Percentiles rank a stretch among this genome's conserved stretches.
Evolutionary conservation across 2,113 vertebrate genomes (phyloP).

Genomic region (Dicaeum eximium): DNA sequence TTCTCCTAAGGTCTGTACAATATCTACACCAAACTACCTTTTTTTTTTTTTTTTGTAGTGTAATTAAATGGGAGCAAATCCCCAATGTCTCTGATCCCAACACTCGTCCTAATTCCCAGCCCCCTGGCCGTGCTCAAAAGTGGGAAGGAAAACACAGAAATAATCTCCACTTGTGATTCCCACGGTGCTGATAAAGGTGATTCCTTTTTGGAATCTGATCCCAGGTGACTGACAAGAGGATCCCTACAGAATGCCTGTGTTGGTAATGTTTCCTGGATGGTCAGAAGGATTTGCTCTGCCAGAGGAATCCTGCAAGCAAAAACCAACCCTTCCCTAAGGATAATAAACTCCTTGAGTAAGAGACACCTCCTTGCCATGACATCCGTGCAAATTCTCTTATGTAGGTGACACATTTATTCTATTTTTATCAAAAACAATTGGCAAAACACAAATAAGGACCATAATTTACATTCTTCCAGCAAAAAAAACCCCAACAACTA

Average conservation of each 20-base stretch:
- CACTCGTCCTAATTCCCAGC: background rate
- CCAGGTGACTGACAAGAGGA: background rate
- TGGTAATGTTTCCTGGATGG: background rate
- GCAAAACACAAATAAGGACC: background rate
- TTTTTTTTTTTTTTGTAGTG: background rate
- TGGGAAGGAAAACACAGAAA: background rate
- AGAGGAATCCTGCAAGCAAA: background rate
- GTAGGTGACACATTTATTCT: background rate
- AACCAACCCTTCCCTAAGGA: background rate
- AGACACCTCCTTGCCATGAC: background rate
- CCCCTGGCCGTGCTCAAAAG: background rate
- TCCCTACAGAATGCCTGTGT: background rate
- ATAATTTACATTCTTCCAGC: background rate
- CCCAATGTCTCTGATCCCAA: background rate
- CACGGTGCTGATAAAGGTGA: background rate
- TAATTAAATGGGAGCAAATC: background rate
- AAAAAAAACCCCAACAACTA: background rate
- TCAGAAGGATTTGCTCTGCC: background rate
- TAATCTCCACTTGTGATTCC: fast-evolving
- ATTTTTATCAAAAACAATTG: background rate
- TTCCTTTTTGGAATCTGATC: no score
- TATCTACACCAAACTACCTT: background rate
- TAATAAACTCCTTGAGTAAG: background rate
- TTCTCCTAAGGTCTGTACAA: background rate
- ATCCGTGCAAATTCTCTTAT: background rate